Evolutionary conservation across 2,113 vertebrate genomes (phyloP), one percentile per base, ranked within the genome.

Genomic region (Panurus biarmicus): DNA sequence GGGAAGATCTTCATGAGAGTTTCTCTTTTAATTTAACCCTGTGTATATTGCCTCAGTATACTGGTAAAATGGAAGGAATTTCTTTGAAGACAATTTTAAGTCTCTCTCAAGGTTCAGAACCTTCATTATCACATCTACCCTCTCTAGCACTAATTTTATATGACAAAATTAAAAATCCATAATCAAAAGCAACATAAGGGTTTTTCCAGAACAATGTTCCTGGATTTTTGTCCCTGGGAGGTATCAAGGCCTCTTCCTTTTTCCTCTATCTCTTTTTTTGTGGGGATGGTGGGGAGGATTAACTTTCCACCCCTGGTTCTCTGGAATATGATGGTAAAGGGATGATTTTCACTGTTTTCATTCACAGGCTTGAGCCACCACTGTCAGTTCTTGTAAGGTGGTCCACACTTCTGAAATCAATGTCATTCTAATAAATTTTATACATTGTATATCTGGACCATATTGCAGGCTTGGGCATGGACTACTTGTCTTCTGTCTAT

Each of bases 351-450:
- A 14, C 7, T 51, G 2, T 48, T 65, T 56, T 10, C 9, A 5
- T 36, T 36, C 13, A 6, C 24, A 51, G 11, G 3, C 3, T 50
- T 57, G 25, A 42, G 13, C 11, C 13, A 48, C 11, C 12, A 18
- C 8, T 45, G 5, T 42, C 26, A 64, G 0, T 42, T 67, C 44
- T 23, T 90, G n/a, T 12, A 31, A 38, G 3, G 25, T 57, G 3
- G 14, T 56, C 60, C 6, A 8, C 5, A 0, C n/a, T 67, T 74
- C 62, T 82, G 56, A 20, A 3, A 15, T 12, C 0, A 0, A 6
- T 15, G 10, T 31, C 14, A 26, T 72, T 74, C 44, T 24, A 4
- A 24, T 47, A 21, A 54, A 47, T 6, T 15, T 50, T 22, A 26
- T 31, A 8, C 7, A 12, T 13, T 56, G 2, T 22, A 2, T 28